phyloP scores from a whole-genome alignment of 1,140 invertebrate species.

The Drosophila elegans region DNA sequence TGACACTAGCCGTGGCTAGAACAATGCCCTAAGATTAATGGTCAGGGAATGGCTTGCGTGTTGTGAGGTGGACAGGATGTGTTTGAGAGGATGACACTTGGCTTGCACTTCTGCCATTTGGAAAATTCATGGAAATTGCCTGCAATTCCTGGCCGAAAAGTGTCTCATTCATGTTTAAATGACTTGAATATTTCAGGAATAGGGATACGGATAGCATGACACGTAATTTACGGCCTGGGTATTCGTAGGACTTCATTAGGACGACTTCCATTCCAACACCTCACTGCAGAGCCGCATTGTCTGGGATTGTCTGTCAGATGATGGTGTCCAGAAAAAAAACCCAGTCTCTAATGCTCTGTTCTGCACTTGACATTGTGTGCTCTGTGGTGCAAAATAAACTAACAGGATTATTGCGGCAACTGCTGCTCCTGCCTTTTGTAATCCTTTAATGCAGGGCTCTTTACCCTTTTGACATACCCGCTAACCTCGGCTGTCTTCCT shows the following conservation, averaged over 20 bases:
- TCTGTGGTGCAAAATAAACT: constrained; percentile 69
- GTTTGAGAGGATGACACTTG: constrained; percentile 39
- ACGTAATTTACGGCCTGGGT: constrained; percentile 29
- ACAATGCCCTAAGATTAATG: constrained; percentile 78
- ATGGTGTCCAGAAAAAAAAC: constrained; percentile 3
- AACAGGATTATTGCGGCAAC: constrained; percentile 74
- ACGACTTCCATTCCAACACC: constrained; percentile 40
- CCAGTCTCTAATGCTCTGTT: constrained; percentile 4
- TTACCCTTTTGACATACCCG: constrained; percentile 9
- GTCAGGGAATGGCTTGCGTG: constrained; percentile 29
- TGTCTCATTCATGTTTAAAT: constrained; percentile 38
- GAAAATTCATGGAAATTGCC: constrained; percentile 36
- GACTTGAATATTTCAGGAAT: constrained; percentile 41
- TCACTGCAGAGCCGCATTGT: constrained; percentile 55
- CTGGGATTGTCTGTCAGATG: constrained; percentile 48
- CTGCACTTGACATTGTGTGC: constrained; percentile 70
- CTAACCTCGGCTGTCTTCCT: constrained; percentile 12
- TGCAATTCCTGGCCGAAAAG: constrained; percentile 31
- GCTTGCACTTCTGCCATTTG: constrained; percentile 14
- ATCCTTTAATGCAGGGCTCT: constrained; percentile 66
- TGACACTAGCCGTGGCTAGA: constrained; percentile 57
- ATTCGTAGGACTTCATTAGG: constrained; percentile 50
- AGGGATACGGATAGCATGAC: constrained; percentile 11
- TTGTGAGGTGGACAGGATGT: constrained; percentile 46
- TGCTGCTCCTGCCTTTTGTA: constrained; percentile 56